These are phyloP conservation scores for Eulemur albifrons DNA, from an alignment of 2,797 vertebrate genomes.

Conservation along the genomic window DNA sequence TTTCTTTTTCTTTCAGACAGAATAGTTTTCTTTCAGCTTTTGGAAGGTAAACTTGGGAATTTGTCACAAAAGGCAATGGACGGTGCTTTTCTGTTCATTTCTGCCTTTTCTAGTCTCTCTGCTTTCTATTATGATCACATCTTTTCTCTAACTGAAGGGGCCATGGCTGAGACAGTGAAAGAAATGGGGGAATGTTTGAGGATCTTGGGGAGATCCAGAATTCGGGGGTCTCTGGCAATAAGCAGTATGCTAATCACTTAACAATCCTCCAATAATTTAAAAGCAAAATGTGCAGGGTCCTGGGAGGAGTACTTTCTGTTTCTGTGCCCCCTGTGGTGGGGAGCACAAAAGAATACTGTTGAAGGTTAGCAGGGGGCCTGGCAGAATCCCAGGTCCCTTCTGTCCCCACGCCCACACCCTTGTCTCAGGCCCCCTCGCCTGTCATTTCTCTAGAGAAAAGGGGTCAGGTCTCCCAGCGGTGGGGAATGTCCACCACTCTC, in stretches of 20 bases:
- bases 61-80: slow-evolving; percentile 15
- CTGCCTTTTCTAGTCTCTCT: slow-evolving; percentile 10
- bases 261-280: background rate
- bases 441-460: slow-evolving; percentile 29
- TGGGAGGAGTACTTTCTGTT: background rate
- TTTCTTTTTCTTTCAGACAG: background rate
- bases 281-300: background rate
- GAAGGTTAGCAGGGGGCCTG: slow-evolving; percentile 7
- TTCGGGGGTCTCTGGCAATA: background rate
- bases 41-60: background rate
- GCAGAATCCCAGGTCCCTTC: background rate
- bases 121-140: background rate
- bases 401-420: background rate
- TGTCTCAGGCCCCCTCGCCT: background rate
- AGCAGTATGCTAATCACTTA: slow-evolving; percentile 33
- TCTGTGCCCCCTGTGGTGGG: background rate
- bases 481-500: background rate
- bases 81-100: background rate
- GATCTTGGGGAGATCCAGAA: slow-evolving; percentile 13
- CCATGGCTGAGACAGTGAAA: background rate
- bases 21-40: slow-evolving; percentile 30
- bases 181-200: background rate
- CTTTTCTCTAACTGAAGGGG: slow-evolving; percentile 24
- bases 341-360: slow-evolving; percentile 5
- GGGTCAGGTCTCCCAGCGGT: slow-evolving; percentile 11